Conservation (phyloP, 2,888 invertebrate genomes). For the Melolontha melolontha region DNA sequence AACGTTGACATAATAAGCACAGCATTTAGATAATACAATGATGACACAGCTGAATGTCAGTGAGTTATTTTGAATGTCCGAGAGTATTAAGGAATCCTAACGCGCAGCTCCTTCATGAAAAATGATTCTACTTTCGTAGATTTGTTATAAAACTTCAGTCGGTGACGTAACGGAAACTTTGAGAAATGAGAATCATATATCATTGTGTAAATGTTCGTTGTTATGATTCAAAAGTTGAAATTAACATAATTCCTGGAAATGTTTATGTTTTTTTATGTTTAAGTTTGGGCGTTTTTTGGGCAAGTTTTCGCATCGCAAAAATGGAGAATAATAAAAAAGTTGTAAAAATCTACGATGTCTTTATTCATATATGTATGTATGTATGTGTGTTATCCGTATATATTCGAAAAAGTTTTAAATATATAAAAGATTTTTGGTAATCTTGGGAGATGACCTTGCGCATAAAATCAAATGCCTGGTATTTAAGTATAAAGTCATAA, state of each 20-base stretch:
- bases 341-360: constrained; percentile 18
- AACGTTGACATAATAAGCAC: background rate
- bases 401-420: constrained; percentile 20
- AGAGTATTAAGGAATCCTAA: constrained; percentile 6
- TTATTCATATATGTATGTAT: constrained; percentile 1
- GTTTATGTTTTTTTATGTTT: constrained; percentile 9
- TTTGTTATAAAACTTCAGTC: constrained; percentile 14
- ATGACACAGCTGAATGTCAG: background rate
- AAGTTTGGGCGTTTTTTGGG: background rate
- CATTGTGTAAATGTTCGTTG: background rate
- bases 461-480: background rate
- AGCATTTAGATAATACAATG: constrained; percentile 1
- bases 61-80: constrained; percentile 7
- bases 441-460: background rate
- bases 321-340: constrained; percentile 8
- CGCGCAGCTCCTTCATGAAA: constrained; percentile 9
- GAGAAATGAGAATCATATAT: constrained; percentile 11
- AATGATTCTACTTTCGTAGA: constrained; percentile 24
- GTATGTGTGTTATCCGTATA: constrained; percentile 6
- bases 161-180: constrained; percentile 13
- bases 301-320: constrained; percentile 16
- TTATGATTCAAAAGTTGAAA: constrained; percentile 24
- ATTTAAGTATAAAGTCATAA: constrained; percentile 8
- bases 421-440: constrained; percentile 24
- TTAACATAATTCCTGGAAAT: constrained; percentile 19